phyloP scores from a whole-genome alignment of 2,888 invertebrate species.

The Arctia plantaginis region DNA sequence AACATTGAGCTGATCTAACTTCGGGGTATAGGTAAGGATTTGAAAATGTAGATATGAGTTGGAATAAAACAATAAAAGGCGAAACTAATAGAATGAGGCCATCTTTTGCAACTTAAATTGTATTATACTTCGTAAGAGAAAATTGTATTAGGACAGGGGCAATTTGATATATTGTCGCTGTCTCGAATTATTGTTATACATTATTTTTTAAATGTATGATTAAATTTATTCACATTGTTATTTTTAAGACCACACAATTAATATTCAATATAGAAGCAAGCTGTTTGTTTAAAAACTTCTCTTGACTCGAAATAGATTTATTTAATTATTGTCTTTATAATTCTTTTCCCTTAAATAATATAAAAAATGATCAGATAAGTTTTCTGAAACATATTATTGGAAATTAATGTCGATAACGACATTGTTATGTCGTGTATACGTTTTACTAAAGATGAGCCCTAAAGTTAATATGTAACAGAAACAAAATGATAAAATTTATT shows the following conservation, averaged over 20 bases:
- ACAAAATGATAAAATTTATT: background rate
- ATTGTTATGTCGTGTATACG: background rate
- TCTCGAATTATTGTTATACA: background rate
- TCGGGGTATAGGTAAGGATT: background rate
- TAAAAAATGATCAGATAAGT: background rate
- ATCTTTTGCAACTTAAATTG: background rate
- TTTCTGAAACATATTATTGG: no score
- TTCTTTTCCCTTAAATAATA: background rate
- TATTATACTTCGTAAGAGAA: background rate
- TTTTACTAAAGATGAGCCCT: background rate
- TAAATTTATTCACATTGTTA: background rate
- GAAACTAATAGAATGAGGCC: background rate
- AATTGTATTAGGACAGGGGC: background rate
- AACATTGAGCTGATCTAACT: background rate
- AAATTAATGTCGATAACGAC: background rate
- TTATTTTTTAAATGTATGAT: background rate
- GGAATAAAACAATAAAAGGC: background rate
- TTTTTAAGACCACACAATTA: background rate
- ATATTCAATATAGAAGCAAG: background rate
- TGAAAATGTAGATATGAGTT: background rate
- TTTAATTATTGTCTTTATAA: background rate
- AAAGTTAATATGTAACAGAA: background rate
- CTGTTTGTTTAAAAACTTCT: background rate
- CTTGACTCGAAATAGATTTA: background rate
- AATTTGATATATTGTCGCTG: background rate